Base-by-base conservation (phyloP, 2,888 invertebrate species). In the Pyrocoelia pectoralis region DNA sequence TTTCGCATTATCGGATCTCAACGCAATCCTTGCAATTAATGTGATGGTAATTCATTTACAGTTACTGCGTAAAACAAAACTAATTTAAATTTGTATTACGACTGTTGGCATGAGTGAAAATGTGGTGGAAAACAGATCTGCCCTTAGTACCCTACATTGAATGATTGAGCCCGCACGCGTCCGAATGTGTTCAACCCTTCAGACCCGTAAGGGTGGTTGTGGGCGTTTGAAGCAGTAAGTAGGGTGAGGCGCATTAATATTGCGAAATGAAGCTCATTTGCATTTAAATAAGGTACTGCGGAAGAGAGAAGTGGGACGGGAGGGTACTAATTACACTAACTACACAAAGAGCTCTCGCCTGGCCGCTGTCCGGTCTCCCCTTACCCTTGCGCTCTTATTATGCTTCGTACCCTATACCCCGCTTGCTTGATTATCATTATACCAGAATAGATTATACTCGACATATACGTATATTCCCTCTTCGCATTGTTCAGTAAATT, bases 201-300 rank as follows among this genome's bases (percentile, higher is more conserved):
- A 68, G 65, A 68, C 61, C 68, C 64, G 65, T 65, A 62, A 66
- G 66, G 70, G 69, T 69, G 67, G 71, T 64, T 68, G 67, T 66
- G 72, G 72, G 73, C 66, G 66, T 68, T 67, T 69, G 68, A 72
- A 71, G 66, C 70, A 66, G 67, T 59, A 70, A 69, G 70, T 76
- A 78, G 82, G 79, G 84, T 86, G 86, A 84, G 84, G 86, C 88
- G 89, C 90, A 91, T 91, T 90, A 90, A 90, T 90, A 90, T 90
- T 88, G 89, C 88, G 89, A 90, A 90, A 91, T 90, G 90, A 91
- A 91, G 89, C 91, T 91, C 90, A 91, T 91, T 91, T 91, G 88
- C 90, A 91, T 91, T 90, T 91, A 91, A 91, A 91, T 91, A 91
- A 91, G 90, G 89, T 82, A 81, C 79, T 80, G 78, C 70, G 74